Conservation (phyloP, 2,888 invertebrate species). For the Adelphocoris suturalis region DNA sequence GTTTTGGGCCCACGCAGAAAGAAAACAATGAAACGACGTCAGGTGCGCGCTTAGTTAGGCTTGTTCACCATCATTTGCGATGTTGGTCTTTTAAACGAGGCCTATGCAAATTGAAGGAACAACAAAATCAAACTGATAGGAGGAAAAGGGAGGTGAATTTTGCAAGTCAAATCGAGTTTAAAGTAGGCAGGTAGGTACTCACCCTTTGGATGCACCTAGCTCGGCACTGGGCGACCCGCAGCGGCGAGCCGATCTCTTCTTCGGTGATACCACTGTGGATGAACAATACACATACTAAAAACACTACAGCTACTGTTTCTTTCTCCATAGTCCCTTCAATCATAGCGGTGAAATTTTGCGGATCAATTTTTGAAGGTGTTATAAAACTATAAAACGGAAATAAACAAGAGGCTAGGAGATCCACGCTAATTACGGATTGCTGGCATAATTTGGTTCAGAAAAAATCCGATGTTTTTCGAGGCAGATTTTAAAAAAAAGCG, state of each 20-base stretch:
- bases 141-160: constrained; percentile 25
- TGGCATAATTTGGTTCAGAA: neutral
- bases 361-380: constrained; percentile 29
- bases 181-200: constrained; percentile 77
- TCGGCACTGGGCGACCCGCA: constrained; percentile 86
- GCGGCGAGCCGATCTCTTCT: constrained; percentile 84
- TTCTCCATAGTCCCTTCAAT: constrained; percentile 57
- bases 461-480: neutral
- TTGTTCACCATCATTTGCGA: constrained; percentile 65
- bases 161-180: constrained; percentile 67
- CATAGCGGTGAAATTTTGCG: constrained; percentile 54
- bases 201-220: constrained; percentile 87
- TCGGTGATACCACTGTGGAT: constrained; percentile 72
- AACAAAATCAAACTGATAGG: constrained; percentile 68
- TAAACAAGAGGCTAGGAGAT: neutral
- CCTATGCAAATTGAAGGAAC: constrained; percentile 60
- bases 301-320: constrained; percentile 61
- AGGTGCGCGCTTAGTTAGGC: constrained; percentile 55
- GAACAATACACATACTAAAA: constrained; percentile 69
- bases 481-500: neutral
- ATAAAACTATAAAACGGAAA: constrained; percentile 24
- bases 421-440: neutral
- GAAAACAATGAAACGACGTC: neutral
- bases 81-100: constrained; percentile 61
- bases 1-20: constrained; percentile 10